Evolutionary conservation across 2,888 invertebrate species (phyloP).

Genomic region (Parochlus steinenii): DNA sequence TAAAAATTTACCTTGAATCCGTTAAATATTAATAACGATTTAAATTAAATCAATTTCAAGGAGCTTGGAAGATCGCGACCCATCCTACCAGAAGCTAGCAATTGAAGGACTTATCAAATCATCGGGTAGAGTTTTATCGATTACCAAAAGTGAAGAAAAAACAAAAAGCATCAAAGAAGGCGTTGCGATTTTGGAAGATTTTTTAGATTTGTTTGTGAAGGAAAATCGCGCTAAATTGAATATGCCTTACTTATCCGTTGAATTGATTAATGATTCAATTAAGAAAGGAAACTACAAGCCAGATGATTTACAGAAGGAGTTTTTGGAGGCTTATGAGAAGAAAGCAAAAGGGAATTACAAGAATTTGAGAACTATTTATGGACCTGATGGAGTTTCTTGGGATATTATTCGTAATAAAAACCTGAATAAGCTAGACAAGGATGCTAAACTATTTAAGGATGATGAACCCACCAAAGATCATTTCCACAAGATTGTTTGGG

Average conservation of each 20-base stretch:
- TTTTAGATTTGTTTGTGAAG: slow-evolving; percentile 54
- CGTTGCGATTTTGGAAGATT: slow-evolving; percentile 50
- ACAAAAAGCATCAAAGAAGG: slow-evolving; percentile 58
- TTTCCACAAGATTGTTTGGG: slow-evolving; percentile 53
- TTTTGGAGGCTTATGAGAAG: slow-evolving; percentile 47
- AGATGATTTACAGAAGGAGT: slow-evolving; percentile 34
- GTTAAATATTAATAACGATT: background rate
- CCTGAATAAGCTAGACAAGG: slow-evolving; percentile 38
- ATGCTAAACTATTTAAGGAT: slow-evolving; percentile 42
- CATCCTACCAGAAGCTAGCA: slow-evolving; percentile 59
- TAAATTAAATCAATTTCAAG: slow-evolving; percentile 18
- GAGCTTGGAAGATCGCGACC: slow-evolving; percentile 52
- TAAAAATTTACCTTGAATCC: no score
- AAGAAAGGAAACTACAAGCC: slow-evolving; percentile 36
- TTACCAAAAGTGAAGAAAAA: slow-evolving; percentile 61
- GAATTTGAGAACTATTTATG: slow-evolving; percentile 45
- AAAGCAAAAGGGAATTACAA: slow-evolving; percentile 43
- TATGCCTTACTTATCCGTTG: slow-evolving; percentile 47
- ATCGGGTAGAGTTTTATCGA: slow-evolving; percentile 53
- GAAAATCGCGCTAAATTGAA: slow-evolving; percentile 49
- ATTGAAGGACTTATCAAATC: slow-evolving; percentile 52
- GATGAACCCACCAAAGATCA: slow-evolving; percentile 54
- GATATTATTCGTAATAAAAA: slow-evolving; percentile 53
- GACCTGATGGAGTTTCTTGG: slow-evolving; percentile 45
- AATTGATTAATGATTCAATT: slow-evolving; percentile 40